phyloP scores from a whole-genome alignment of 2,797 vertebrate genomes.

The Manis crassicaudata region DNA sequence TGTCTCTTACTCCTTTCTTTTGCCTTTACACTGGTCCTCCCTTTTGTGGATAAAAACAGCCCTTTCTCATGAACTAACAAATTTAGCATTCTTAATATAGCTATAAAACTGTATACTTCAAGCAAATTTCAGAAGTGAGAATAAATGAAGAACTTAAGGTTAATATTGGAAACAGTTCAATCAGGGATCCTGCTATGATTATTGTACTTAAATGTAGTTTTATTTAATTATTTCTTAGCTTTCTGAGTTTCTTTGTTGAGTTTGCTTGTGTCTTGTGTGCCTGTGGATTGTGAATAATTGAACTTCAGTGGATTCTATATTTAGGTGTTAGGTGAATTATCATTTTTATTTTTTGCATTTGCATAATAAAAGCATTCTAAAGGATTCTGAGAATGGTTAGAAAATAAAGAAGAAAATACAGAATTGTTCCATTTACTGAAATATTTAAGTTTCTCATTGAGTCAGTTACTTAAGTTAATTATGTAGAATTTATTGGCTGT shows the following conservation, averaged over 20 bases:
- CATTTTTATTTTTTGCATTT: constrained; percentile 20
- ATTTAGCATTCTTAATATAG: neutral
- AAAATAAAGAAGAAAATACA: constrained; percentile 1
- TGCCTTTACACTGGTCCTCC: neutral
- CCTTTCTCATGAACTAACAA: neutral
- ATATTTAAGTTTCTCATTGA: neutral
- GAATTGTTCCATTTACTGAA: neutral
- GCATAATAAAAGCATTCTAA: neutral
- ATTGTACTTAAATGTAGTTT: neutral
- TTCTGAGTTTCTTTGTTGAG: neutral
- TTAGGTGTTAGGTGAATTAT: neutral
- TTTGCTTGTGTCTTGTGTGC: neutral
- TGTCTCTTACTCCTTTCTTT: neutral
- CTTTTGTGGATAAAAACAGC: neutral
- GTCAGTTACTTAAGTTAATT: neutral
- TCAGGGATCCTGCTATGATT: neutral
- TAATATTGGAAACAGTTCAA: neutral
- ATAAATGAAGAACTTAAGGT: neutral
- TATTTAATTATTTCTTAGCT: neutral
- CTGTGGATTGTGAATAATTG: neutral
- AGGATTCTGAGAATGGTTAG: neutral
- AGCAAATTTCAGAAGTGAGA: neutral
- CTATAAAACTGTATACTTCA: neutral
- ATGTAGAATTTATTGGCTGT: constrained; percentile 4
- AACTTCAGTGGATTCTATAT: neutral